Evolutionary conservation across 2,888 invertebrate genomes (phyloP).

Genomic region (Aromia moschata): DNA sequence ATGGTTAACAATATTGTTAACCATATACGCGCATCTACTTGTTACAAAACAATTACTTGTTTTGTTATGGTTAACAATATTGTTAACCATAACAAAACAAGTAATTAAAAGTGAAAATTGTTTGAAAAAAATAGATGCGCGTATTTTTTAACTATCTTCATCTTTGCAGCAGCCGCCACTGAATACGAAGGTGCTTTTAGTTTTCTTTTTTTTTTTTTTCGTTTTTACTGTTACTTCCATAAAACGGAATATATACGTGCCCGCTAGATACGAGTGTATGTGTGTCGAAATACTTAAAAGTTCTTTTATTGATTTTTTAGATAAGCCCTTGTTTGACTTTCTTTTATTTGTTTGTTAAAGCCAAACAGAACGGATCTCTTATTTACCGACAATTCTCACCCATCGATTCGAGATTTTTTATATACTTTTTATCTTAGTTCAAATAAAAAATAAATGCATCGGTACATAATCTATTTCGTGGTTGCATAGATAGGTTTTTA

Average conservation of each 20-base stretch:
- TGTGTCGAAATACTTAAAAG: constrained; percentile 38
- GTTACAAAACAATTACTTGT: too few relatives aligned
- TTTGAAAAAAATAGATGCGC: too few relatives aligned
- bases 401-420: constrained; percentile 42
- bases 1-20: too few relatives aligned
- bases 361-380: constrained; percentile 46
- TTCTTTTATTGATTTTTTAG: constrained; percentile 48
- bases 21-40: too few relatives aligned
- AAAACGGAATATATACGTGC: not conserved
- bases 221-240: constrained; percentile 6
- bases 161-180: too few relatives aligned
- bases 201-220: not conserved
- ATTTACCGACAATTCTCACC: constrained; percentile 53
- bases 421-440: constrained; percentile 41
- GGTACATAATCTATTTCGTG: constrained; percentile 22
- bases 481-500: too few relatives aligned
- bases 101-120: too few relatives aligned
- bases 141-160: too few relatives aligned
- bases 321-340: constrained; percentile 45
- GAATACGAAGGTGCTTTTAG: too few relatives aligned
- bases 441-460: constrained; percentile 32
- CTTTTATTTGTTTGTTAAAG: constrained; percentile 45
- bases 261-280: not conserved
- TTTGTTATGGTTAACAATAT: too few relatives aligned
- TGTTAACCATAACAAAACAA: too few relatives aligned